Evolutionary conservation across 2,113 vertebrate species (phyloP), one percentile per base, ranked within the genome.

Genomic region (Eublepharis macularius): DNA sequence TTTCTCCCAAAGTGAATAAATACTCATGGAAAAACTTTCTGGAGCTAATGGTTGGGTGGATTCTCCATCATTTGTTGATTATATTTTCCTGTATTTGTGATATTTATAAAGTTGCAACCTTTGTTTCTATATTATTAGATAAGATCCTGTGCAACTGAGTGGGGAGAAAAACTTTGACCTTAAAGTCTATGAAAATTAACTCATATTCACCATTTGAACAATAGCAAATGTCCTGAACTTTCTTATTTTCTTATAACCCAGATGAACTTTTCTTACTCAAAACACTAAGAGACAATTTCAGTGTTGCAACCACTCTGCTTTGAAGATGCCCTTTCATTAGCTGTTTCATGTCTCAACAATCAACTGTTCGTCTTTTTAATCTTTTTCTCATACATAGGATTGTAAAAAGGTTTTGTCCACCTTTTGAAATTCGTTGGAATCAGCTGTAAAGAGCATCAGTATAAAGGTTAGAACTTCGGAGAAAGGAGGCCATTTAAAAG

Each of bases 401-500:
- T 12, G 51, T 60, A 14, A 79, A 78, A 70, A 17, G 39, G 29
- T n/a, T 80, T 77, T 78, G 51, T 72, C 74, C 68, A 80, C 66
- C 68, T 72, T 79, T 80, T 63, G 60, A 60, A 41, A 45, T 73
- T 63, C 45, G 39, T 63, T 63, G 79, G 66, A 85, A 79, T 72
- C 12, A 78, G 21, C 83, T 79, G 39, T 19, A 72, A 79, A 85
- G 39, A 47, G 32, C 39, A 60, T 32, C 17, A 45, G 14, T 45
- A 85, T 39, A 39, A 66, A 29, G 68, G 41, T 79, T 51, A 76
- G 72, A 74, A 83, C 72, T 63, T 77, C 32, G n/a, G 51, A 72
- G 39, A 85, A 78, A 72, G n/a, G 32, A 73, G 57, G 68, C 26
- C 14, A 79, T 60, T 39, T 85, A 73, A 82, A 80, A 80, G 6